These are phyloP conservation scores for Colossoma macropomum DNA, from an alignment of 2,113 vertebrate genomes.

Conservation along the genomic window DNA sequence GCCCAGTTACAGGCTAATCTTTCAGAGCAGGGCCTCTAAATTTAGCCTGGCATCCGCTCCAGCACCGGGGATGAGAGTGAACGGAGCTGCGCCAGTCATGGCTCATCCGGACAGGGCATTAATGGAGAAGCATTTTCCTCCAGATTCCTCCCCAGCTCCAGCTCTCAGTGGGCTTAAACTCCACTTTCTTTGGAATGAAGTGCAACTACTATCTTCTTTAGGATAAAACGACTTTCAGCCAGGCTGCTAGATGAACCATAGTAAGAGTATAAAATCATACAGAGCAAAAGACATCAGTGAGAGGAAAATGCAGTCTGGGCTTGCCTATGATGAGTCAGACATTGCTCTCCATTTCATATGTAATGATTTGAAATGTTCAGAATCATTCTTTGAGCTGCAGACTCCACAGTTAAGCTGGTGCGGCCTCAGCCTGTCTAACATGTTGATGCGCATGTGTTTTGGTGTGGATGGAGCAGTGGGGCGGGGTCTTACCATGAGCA, in stretches of 20 bases:
- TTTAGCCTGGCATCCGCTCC: conserved; percentile 66
- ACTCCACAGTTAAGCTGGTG: conserved; percentile 56
- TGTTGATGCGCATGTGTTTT: conserved; percentile 41
- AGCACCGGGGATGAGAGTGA: conserved; percentile 56
- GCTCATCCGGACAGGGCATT: conserved; percentile 72
- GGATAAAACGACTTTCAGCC: neutral
- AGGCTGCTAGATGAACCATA: neutral
- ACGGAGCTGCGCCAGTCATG: conserved; percentile 59
- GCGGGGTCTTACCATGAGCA: conserved; percentile 79
- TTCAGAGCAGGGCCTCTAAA: conserved; percentile 67
- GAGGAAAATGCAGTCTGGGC: neutral
- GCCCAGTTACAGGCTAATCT: conserved; percentile 68
- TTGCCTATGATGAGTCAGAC: neutral
- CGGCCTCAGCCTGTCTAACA: conserved; percentile 22
- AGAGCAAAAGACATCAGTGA: neutral
- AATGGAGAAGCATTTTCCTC: conserved; percentile 73
- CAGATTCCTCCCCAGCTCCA: conserved; percentile 29
- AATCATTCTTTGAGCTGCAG: conserved; percentile 22
- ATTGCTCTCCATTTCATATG: neutral
- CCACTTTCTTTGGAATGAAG: neutral
- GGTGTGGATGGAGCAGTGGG: conserved; percentile 50
- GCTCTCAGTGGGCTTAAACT: conserved; percentile 26
- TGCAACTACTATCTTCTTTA: neutral
- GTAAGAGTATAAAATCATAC: neutral
- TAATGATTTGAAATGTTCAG: conserved; percentile 1